A percentile compares a stretch with the other conserved stretches of the same genome.
Conservation (phyloP, 2,888 invertebrate species). For the Baccha elongata region DNA sequence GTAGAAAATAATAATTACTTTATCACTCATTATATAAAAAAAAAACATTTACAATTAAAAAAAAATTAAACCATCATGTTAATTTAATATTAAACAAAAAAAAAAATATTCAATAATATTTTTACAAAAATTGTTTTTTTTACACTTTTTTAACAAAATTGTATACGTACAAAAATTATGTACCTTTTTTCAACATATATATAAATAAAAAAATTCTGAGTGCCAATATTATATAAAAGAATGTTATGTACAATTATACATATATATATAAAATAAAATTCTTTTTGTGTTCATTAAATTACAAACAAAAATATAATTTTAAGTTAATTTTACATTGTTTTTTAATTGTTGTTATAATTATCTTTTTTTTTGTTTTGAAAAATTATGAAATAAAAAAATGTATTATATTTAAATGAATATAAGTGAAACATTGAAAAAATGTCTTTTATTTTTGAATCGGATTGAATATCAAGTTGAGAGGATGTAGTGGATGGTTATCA, state of each 20-base stretch:
- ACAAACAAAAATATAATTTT: constrained; percentile 3
- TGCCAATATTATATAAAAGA: constrained; percentile 60
- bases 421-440: constrained; percentile 30
- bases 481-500: too few relatives aligned
- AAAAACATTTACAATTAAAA: constrained; percentile 21
- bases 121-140: constrained; percentile 23
- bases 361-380: constrained; percentile 45
- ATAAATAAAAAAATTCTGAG: constrained; percentile 51
- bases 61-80: constrained; percentile 33
- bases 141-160: constrained; percentile 12
- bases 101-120: constrained; percentile 40
- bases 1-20: constrained; percentile 70
- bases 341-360: constrained; percentile 65
- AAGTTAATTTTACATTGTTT: constrained; percentile 48
- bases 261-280: constrained; percentile 40
- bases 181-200: constrained; percentile 66
- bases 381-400: constrained; percentile 61
- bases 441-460: constrained; percentile 28
- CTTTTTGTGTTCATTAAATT: constrained; percentile 49
- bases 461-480: constrained; percentile 82
- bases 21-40: constrained; percentile 53
- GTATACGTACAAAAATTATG: constrained; percentile 57
- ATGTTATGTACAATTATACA: constrained; percentile 51
- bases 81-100: constrained; percentile 35
- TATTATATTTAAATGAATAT: constrained; percentile 42